A percentile compares a stretch with the other conserved stretches of the same genome.
Conservation (phyloP, 2,113 vertebrate genomes). For the Pseudorectes ferrugineus region DNA sequence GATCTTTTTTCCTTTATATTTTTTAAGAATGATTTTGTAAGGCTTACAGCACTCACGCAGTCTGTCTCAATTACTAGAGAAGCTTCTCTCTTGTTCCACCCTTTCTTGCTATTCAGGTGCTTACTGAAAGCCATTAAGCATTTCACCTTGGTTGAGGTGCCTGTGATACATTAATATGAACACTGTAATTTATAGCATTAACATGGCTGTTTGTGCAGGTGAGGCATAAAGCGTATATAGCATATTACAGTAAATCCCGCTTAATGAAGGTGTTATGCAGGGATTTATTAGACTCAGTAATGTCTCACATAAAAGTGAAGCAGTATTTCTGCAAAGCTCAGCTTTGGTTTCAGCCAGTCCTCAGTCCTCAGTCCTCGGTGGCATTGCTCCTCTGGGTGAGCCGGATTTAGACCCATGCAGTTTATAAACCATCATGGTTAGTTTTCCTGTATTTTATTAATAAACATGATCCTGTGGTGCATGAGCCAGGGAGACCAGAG, state of each 20-base stretch:
- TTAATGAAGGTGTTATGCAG: slow-evolving; percentile 26
- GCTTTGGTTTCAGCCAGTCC: not conserved
- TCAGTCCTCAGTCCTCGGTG: not conserved
- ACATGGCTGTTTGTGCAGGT: slow-evolving; percentile 58
- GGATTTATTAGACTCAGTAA: slow-evolving; percentile 32
- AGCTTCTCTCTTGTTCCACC: not conserved
- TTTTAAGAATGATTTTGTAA: slow-evolving; percentile 50
- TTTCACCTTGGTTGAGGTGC: slow-evolving; percentile 60
- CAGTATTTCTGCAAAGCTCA: not conserved
- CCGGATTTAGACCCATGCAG: not conserved
- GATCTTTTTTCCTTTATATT: slow-evolving; percentile 10
- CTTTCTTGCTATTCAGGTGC: not conserved
- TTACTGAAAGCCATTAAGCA: not conserved
- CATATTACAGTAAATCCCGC: slow-evolving; percentile 12
- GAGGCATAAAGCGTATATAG: not conserved
- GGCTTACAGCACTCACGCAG: not conserved
- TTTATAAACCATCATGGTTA: not conserved
- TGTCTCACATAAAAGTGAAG: not conserved
- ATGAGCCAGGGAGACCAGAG: fast-evolving
- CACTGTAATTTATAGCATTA: slow-evolving; percentile 52
- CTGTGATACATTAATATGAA: not conserved
- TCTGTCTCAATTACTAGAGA: not conserved
- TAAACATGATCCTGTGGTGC: not conserved
- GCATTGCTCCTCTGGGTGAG: not conserved
- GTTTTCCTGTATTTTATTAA: not conserved